Percentiles rank a stretch among this genome's conserved stretches.
These are phyloP conservation scores for Eptatretus burgeri DNA, from an alignment of 2,113 vertebrate genomes.

Conservation along the genomic window DNA sequence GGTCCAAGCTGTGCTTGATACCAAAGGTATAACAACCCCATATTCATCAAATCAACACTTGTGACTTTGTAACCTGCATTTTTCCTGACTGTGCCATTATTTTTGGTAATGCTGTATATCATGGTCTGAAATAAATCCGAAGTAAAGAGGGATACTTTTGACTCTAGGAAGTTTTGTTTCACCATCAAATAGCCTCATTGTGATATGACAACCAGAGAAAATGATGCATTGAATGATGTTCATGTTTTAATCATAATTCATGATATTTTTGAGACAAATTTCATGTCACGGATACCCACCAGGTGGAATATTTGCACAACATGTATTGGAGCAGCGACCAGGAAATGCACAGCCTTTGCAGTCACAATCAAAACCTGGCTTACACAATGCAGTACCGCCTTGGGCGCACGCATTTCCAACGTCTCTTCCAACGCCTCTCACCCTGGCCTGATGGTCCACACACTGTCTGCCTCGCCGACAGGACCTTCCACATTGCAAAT, in stretches of 20 bases:
- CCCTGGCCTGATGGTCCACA: slow-evolving; percentile 46
- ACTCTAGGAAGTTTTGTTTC: no score
- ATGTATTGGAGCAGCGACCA: slow-evolving; percentile 48
- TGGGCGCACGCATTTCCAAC: slow-evolving; percentile 40
- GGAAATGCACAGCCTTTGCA: slow-evolving; percentile 15
- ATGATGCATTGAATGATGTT: no score
- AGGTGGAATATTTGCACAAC: slow-evolving; percentile 56
- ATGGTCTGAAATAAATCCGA: no score
- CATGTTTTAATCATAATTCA: not conserved
- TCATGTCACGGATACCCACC: slow-evolving; percentile 6
- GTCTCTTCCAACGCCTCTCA: slow-evolving; percentile 31
- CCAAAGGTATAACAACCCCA: no score
- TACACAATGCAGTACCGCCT: slow-evolving; percentile 51
- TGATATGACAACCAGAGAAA: no score
- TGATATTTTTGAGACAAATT: accelerated
- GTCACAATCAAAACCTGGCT: slow-evolving; percentile 25
- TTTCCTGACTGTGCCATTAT: no score
- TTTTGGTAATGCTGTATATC: no score
- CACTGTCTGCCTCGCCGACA: slow-evolving; percentile 31
- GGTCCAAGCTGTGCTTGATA: no score
- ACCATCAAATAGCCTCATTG: no score
- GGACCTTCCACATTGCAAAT: slow-evolving; percentile 52
- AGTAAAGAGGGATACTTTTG: no score
- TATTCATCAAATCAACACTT: no score
- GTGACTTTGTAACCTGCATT: no score